Evolutionary conservation across 92 coral and sea anemone species (phyloP).

Genomic region (Montipora capitata): DNA sequence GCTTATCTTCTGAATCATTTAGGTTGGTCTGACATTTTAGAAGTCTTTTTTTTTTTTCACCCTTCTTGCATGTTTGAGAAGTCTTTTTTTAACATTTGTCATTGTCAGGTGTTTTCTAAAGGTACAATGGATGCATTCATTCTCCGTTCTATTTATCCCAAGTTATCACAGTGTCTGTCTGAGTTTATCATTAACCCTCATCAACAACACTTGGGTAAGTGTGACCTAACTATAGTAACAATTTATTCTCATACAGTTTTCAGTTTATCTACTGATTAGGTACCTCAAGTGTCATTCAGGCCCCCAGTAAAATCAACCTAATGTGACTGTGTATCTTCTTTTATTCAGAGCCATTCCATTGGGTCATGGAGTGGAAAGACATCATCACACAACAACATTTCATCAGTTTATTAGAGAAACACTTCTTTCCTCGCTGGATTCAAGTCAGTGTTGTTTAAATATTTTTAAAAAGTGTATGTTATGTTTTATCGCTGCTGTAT

Average conservation of each 20-base stretch:
- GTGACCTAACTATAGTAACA: no score
- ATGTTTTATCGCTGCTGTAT: no score
- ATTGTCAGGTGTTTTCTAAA: slow-evolving; percentile 92
- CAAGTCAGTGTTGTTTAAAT: slow-evolving; percentile 72
- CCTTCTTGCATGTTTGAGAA: background rate
- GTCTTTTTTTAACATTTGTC: background rate
- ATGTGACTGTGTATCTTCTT: background rate
- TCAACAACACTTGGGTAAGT: slow-evolving; percentile 96
- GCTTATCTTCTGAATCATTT: no score
- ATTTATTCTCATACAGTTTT: no score
- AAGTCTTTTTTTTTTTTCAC: no score
- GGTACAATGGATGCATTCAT: slow-evolving; percentile 98
- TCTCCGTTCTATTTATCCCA: slow-evolving; percentile 97
- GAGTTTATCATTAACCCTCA: slow-evolving; percentile 99
- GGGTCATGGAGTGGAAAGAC: slow-evolving; percentile 98
- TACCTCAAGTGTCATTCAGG: no score
- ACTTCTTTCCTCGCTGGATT: slow-evolving; percentile 99
- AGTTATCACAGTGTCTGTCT: slow-evolving; percentile 90
- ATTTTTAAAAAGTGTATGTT: no score
- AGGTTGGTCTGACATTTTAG: no score
- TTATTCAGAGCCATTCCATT: slow-evolving; percentile 88
- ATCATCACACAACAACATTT: slow-evolving; percentile 96
- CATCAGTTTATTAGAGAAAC: slow-evolving; percentile 95
- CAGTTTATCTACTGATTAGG: no score
- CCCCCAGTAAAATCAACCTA: no score